phyloP scores from a whole-genome alignment of 1,140 invertebrate species.

The Conopomorpha cramerella region DNA sequence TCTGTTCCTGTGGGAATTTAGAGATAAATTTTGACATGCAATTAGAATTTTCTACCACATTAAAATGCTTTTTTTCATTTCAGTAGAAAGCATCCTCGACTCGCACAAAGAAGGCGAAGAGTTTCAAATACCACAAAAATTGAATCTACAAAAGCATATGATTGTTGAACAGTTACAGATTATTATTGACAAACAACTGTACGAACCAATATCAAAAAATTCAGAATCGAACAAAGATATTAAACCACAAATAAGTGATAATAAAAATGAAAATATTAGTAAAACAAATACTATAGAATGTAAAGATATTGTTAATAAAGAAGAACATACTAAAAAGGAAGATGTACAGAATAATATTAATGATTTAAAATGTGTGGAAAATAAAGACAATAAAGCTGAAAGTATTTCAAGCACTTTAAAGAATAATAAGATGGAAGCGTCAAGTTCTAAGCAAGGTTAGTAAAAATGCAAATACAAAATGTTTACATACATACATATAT shows the following conservation, averaged over 20 bases:
- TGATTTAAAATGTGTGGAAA: constrained; percentile 1
- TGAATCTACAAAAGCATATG: constrained; percentile 30
- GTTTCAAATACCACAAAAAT: constrained; percentile 50
- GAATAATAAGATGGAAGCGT: neutral
- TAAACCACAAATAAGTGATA: neutral
- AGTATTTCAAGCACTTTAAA: neutral
- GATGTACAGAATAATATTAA: neutral
- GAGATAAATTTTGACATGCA: constrained; percentile 1
- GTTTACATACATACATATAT: too few relatives aligned
- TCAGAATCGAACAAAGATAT: neutral
- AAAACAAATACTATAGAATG: constrained; percentile 1
- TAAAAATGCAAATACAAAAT: too few relatives aligned
- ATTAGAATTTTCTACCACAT: too few relatives aligned
- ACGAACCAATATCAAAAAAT: constrained; percentile 8
- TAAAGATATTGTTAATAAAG: constrained; percentile 1
- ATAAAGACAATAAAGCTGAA: constrained; percentile 22
- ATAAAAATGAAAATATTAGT: constrained; percentile 3
- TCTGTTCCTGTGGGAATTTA: neutral
- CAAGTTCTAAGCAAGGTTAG: too few relatives aligned
- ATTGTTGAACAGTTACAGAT: constrained; percentile 62
- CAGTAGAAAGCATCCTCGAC: constrained; percentile 60
- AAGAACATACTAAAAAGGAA: neutral
- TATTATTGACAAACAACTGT: constrained; percentile 40
- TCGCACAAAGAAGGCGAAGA: constrained; percentile 27
- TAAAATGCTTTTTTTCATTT: constrained; percentile 7